Base-by-base conservation (phyloP, 2,888 invertebrate species). In the Drosophila neutralis region DNA sequence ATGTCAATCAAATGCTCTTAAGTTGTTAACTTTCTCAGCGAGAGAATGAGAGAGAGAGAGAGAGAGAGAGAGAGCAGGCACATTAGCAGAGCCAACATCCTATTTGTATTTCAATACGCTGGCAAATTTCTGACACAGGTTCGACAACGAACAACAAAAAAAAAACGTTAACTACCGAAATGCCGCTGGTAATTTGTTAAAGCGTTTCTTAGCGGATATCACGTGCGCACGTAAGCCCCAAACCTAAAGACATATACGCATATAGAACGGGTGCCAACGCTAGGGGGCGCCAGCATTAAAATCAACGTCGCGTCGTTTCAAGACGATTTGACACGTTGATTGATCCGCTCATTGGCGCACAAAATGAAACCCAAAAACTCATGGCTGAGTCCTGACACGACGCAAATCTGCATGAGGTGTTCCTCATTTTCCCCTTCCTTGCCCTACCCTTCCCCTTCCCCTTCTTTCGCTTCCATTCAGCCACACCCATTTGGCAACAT, bases 291-390 rank as follows among this genome's bases (percentile, higher is more conserved):
- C 51, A 63, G 79, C 76, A 82, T 78, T 79, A 76, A 79, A 79
- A 79, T 78, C 83, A 79, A 82, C 76, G 82, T 78, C 74, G 77
- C 69, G 56, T 80, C 89, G 80, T 81, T 87, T 87, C 86, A 83
- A 74, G 87, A 89, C 87, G 89, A 87, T 87, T 87, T 87, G 86
- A 87, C 89, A 87, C 89, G 86, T 89, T 87, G 86, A 87, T 87
- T 87, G 86, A 87, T 87, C 86, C 86, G 89, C 89, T 87, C 89
- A 87, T 87, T 87, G 89, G 83, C 77, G 87, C 87, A 88, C 89
- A 89, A 86, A 89, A 86, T 82, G 69, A 78, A 78, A 81, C 71
- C 82, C 67, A 62, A 65, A 83, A 45, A 73, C 48, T 73, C 64
- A 68, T 65, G 42, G 66, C 75, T 78, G 69, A 65, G 49, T 59